Conservation (phyloP, 2,797 vertebrate species). For the Squalus acanthias region DNA sequence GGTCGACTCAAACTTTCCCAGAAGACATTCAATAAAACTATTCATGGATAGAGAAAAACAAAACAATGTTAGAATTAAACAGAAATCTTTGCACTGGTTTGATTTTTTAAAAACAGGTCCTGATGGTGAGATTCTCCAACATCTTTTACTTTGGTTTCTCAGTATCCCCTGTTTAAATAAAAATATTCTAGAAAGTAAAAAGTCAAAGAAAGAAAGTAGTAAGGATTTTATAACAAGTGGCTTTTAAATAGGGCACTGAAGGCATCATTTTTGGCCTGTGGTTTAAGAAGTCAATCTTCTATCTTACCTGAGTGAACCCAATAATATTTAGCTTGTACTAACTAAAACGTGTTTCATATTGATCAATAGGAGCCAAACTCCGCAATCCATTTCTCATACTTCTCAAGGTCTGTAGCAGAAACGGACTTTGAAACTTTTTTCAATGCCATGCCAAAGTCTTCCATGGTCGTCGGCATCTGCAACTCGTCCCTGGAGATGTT, state of each 20-base stretch:
- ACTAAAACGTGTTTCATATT: neutral
- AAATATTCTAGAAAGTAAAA: neutral
- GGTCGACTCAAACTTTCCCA: neutral
- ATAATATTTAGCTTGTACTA: neutral
- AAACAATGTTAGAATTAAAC: neutral
- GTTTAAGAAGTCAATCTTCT: neutral
- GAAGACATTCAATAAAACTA: neutral
- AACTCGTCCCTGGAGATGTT: slow-evolving; percentile 93
- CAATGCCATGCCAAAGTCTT: slow-evolving; percentile 88
- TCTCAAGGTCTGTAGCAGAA: slow-evolving; percentile 85
- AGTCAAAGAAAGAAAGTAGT: neutral
- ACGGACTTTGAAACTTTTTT: slow-evolving; percentile 96
- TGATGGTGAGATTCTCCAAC: neutral
- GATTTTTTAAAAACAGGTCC: neutral
- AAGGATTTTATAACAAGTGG: neutral
- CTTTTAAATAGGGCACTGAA: slow-evolving; percentile 1
- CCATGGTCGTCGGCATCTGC: slow-evolving; percentile 99
- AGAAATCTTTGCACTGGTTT: neutral
- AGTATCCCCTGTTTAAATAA: neutral
- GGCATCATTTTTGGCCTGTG: neutral
- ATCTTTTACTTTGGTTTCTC: slow-evolving; percentile 1
- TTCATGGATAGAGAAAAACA: neutral
- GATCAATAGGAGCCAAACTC: slow-evolving; percentile 93
- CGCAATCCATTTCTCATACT: slow-evolving; percentile 93
- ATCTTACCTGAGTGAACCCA: neutral